phyloP scores from a whole-genome alignment of 2,113 vertebrate species.

The Oceanites oceanicus region DNA sequence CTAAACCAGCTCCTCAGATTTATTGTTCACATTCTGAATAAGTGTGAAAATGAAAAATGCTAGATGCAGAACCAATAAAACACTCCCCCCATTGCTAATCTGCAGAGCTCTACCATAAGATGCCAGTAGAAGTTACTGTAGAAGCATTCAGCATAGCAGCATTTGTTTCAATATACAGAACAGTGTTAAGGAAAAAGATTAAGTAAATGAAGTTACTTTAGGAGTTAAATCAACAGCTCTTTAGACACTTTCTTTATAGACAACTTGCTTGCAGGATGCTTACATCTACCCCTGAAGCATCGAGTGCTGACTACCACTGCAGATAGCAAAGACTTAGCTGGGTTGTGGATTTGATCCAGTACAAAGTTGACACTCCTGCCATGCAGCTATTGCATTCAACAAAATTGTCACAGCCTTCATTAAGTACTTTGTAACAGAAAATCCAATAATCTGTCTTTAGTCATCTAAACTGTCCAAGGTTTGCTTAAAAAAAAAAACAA shows the following conservation, averaged over 20 bases:
- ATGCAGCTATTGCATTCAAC: neutral
- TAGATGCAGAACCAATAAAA: neutral
- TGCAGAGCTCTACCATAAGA: neutral
- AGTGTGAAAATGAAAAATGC: conserved; percentile 1
- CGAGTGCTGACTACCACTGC: neutral
- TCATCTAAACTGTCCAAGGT: neutral
- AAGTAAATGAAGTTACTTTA: neutral
- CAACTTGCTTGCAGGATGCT: neutral
- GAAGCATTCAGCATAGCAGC: neutral
- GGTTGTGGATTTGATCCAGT: neutral
- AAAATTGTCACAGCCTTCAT: neutral
- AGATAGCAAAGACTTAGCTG: neutral
- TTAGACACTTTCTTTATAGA: neutral
- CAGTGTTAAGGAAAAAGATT: neutral
- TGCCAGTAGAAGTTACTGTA: neutral
- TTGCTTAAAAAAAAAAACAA: neutral
- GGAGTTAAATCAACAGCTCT: neutral
- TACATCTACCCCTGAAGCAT: neutral
- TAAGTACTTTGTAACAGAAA: neutral
- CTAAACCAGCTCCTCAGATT: neutral
- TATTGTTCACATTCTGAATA: neutral
- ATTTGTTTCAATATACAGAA: neutral
- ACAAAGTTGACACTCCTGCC: neutral
- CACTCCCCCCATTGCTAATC: neutral
- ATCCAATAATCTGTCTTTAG: neutral